Evolutionary conservation across 2,888 invertebrate species (phyloP), one percentile per base, ranked within the genome.

Genomic region (Dryobota labecula): DNA sequence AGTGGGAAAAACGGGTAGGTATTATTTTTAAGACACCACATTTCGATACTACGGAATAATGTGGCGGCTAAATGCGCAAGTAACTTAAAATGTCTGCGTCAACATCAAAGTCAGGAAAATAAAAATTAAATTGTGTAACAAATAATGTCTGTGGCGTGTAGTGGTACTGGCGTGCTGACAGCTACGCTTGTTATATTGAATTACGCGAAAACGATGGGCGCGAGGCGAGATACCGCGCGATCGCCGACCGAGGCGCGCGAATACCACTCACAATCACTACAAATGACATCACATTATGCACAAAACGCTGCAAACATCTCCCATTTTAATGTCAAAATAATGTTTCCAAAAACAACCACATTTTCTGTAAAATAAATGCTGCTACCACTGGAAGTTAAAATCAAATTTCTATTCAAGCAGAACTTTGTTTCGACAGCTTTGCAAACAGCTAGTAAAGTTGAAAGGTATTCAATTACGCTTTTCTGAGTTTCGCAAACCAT

Each of bases 381-480:
- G 68, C 78, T 69, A 82, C 76, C 74, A 80, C 70, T 72, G 66
- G 82, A 88, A 86, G 84, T 88, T 87, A 70, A 86, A 89, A 89
- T 87, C 83, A 87, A 88, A 89, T 89, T 88, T 86, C 80, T 79
- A 85, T 86, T 85, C 71, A 72, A 70, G 73, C 76, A 70, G 80
- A 87, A 88, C 81, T 89, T 89, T 88, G 87, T 90, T 90, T 87
- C 82, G 85, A 88, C 87, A 87, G 84, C 76, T 88, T 88, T 85
- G 73, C 84, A 88, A 88, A 89, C 86, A 87, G 86, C 87, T 86
- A 86, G 85, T 78, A 86, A 85, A 90, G 88, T 89, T 89, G 83
- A 87, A 88, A 80, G 83, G 86, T 87, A 88, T 90, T 89, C 88
- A 90, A 91, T 91, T 90, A 88, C 73, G 78, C 79, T 86, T 84